Conservation (phyloP, 2,888 invertebrate species). For the Pollenia amentaria region DNA sequence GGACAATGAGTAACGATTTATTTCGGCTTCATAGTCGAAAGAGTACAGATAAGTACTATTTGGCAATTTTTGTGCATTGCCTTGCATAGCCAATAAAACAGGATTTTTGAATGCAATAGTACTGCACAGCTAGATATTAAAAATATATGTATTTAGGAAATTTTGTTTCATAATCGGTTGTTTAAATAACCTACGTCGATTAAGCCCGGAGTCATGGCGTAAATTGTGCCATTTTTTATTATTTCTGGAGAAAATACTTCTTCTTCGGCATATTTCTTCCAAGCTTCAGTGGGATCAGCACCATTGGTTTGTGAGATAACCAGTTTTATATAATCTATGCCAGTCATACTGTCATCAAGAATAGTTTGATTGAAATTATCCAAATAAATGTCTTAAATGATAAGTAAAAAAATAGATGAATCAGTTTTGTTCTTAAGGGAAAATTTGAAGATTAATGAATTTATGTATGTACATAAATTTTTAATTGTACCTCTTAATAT, state of each 20-base stretch:
- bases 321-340: conserved; percentile 80
- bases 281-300: conserved; percentile 80
- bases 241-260: conserved; percentile 80
- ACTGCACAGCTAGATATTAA: conserved; percentile 83
- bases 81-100: conserved; percentile 83
- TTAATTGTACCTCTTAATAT: conserved; percentile 82
- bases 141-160: conserved; percentile 16
- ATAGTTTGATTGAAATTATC: conserved; percentile 82
- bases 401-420: not conserved
- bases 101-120: conserved; percentile 85
- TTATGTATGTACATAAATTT: no score
- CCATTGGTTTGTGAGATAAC: conserved; percentile 82
- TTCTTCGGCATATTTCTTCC: conserved; percentile 80
- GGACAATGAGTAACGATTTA: conserved; percentile 81
- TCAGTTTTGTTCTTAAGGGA: not conserved
- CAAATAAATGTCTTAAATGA: conserved; percentile 79
- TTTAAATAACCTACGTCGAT: conserved; percentile 84
- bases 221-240: conserved; percentile 84
- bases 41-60: conserved; percentile 85
- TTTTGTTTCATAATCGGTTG: not conserved
- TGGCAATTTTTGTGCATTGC: conserved; percentile 82
- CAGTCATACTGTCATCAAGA: conserved; percentile 78
- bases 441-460: not conserved
- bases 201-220: conserved; percentile 84
- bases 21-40: conserved; percentile 85